Conservation (phyloP, 2,113 vertebrate genomes). For the Silurus asotus region DNA sequence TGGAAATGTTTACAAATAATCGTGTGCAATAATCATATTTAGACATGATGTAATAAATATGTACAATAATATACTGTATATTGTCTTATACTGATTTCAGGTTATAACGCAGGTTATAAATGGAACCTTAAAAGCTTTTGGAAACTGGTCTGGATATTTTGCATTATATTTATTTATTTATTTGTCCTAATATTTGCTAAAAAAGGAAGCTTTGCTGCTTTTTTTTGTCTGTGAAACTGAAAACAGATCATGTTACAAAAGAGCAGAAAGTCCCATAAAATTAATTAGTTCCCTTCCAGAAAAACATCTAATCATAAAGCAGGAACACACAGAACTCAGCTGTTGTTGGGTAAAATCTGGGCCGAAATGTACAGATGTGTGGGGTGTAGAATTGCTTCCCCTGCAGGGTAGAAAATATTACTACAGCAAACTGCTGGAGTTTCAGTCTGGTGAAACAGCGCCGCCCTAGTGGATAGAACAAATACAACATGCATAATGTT, state of each 20-base stretch:
- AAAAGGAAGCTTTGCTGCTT: neutral
- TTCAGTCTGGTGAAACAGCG: neutral
- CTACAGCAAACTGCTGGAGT: too few species aligned
- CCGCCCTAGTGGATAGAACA: neutral
- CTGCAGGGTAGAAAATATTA: neutral
- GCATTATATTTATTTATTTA: neutral
- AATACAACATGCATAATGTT: neutral
- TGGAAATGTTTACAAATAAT: neutral
- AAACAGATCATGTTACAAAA: neutral
- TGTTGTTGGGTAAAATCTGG: neutral
- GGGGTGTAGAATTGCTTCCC: neutral
- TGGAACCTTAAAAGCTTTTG: neutral
- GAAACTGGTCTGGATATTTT: neutral
- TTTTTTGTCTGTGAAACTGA: neutral
- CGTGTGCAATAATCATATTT: neutral
- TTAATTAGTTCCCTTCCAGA: neutral
- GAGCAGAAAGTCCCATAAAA: neutral
- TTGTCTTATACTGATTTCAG: neutral
- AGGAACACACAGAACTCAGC: neutral
- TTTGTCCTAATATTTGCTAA: neutral
- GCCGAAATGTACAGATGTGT: neutral
- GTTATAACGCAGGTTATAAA: neutral
- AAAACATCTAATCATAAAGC: slow-evolving; percentile 6
- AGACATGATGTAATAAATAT: neutral
- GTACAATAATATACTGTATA: neutral